Base-by-base conservation (phyloP, 1,140 invertebrate genomes). In the Sipha flava region DNA sequence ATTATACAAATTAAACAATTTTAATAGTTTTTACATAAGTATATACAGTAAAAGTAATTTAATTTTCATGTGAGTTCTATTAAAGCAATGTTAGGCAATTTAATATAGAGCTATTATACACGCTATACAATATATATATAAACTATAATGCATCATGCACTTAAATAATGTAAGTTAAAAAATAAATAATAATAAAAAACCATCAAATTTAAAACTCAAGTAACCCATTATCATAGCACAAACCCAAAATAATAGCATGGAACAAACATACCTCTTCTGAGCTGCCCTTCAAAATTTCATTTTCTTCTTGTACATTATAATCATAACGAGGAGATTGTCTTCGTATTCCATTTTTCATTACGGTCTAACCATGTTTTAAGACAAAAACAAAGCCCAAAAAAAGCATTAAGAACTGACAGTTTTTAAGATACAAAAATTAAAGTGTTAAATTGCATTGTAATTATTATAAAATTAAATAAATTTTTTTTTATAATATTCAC, bases 341-440 rank as follows among this genome's bases (percentile, higher is more conserved):
- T 77, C 73, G 31, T 59, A 77, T 18, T 37, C 73, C 73, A 29
- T 77, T 77, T 54, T 52, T 77, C n/a, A 59, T 34, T 77, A 59
- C 40, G 23, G 49, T 31, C 73, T 77, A 77, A 77, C 52, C 52
- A 57, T 26, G 31, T 57, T 52, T 31, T 77, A 59, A 54, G 73
- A 77, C 73, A 77, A 77, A 77, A 77, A 77, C 52, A 77, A 77
- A 77, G 73, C 73, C 73, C 73, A 37, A 40, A 59, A 26, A 77
- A 77, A 70, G 66, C 66, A 70, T 70, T 70, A 70, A 70, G 66
- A 70, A 70, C 45, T 70, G 66, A 47, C 66, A 70, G 66, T 45
- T 45, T 70, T n/a, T 0, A 68, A 68, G 26, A 68, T 40, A 70
- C 14, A 70, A 68, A 26, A 47, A 70, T 70, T 70, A 70, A 29